These are phyloP conservation scores for Holothuria scabra DNA, from an alignment of 53 echinoderm and acorn worm genomes.

Conservation along the genomic window DNA sequence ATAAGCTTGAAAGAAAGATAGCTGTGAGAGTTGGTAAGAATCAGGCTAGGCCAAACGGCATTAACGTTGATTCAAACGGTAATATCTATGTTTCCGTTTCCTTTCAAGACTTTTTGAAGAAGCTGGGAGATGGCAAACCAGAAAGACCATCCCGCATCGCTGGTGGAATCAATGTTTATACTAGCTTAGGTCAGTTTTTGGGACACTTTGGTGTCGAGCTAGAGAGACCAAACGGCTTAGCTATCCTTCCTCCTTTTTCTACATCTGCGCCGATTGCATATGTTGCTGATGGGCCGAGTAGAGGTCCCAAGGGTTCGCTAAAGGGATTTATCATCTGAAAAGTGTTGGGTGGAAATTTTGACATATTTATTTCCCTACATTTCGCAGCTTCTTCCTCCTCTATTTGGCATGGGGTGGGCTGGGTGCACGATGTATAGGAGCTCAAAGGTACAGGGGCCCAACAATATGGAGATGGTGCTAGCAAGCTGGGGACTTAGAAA, in stretches of 20 bases:
- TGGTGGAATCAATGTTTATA: background rate
- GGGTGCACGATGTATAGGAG: too few relatives aligned
- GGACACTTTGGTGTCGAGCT: background rate
- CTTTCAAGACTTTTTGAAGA: background rate
- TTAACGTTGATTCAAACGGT: background rate
- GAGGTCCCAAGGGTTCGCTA: background rate
- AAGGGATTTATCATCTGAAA: background rate
- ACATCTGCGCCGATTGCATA: background rate
- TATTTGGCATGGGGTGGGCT: too few relatives aligned
- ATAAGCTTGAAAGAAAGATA: background rate
- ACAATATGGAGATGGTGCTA: too few relatives aligned
- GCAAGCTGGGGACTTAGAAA: too few relatives aligned
- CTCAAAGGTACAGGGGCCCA: too few relatives aligned
- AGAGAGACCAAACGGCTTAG: background rate
- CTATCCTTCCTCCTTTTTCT: background rate
- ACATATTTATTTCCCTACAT: too few relatives aligned
- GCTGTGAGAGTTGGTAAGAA: background rate
- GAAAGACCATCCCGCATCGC: background rate
- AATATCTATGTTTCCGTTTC: background rate
- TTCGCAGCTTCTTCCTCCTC: too few relatives aligned
- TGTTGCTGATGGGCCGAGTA: background rate
- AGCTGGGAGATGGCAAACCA: background rate
- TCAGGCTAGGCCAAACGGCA: background rate
- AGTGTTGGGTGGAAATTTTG: too few relatives aligned
- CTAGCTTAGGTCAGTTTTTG: background rate